Conservation (phyloP, 2,888 invertebrate species). For the Malacosoma neustria region DNA sequence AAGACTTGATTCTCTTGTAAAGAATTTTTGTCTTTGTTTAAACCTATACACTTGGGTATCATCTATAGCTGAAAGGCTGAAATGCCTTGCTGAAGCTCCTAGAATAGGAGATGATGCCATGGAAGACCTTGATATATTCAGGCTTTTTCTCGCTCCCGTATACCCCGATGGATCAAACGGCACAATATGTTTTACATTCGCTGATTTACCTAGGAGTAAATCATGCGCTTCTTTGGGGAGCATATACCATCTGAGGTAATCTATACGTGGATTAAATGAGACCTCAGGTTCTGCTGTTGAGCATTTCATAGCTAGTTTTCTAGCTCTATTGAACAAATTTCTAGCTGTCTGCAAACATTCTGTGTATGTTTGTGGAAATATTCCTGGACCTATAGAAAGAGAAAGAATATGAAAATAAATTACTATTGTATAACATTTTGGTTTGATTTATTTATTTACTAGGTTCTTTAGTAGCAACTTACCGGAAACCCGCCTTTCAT, state of each 20-base stretch:
- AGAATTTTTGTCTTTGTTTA: slow-evolving; percentile 61
- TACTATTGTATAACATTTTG: not conserved
- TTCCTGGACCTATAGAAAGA: slow-evolving; percentile 73
- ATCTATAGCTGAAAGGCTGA: slow-evolving; percentile 80
- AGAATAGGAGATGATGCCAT: slow-evolving; percentile 63
- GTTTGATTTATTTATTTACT: not conserved
- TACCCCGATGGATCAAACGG: slow-evolving; percentile 82
- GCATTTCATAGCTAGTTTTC: slow-evolving; percentile 84
- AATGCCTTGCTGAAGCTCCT: slow-evolving; percentile 78
- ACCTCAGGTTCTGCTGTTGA: slow-evolving; percentile 84
- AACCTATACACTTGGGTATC: slow-evolving; percentile 65
- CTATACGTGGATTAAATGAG: slow-evolving; percentile 80
- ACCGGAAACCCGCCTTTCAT: slow-evolving; percentile 81
- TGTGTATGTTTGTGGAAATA: slow-evolving; percentile 82
- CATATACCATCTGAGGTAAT: slow-evolving; percentile 90
- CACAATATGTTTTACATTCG: slow-evolving; percentile 84
- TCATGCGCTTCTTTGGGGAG: slow-evolving; percentile 90
- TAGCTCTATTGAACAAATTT: slow-evolving; percentile 83
- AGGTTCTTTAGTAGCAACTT: too few relatives aligned
- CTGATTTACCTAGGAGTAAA: slow-evolving; percentile 81
- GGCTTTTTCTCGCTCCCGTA: slow-evolving; percentile 65
- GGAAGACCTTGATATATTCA: slow-evolving; percentile 44
- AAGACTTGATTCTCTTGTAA: slow-evolving; percentile 58
- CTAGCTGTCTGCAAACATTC: slow-evolving; percentile 87
- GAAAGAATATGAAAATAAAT: not conserved